Evolutionary conservation across 2,113 vertebrate genomes (phyloP).

Genomic region (Pithys albifrons): DNA sequence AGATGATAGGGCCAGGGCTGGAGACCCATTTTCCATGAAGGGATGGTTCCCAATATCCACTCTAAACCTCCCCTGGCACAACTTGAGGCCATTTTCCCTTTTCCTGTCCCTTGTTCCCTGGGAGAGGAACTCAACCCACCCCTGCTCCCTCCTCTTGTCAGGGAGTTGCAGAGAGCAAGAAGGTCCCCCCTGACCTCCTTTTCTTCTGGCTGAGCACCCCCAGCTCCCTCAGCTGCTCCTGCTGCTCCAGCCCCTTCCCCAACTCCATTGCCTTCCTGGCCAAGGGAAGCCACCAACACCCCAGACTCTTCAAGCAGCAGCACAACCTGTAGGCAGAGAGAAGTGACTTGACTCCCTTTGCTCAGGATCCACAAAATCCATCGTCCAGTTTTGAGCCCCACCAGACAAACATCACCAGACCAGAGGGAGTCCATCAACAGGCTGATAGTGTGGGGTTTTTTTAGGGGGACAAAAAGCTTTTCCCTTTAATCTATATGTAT

Average conservation of each 20-base stretch:
- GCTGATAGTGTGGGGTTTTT: accelerated
- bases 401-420: neutral
- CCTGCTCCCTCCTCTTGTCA: neutral
- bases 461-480: neutral
- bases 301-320: neutral
- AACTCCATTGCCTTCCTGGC: accelerated
- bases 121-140: accelerated
- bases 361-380: neutral
- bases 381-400: neutral
- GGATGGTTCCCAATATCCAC: neutral
- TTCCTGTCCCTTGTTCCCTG: neutral
- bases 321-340: neutral
- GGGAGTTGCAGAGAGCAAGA: neutral
- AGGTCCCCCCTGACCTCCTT: neutral
- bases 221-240: neutral
- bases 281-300: neutral
- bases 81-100: neutral
- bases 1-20: neutral
- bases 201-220: neutral
- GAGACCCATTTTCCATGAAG: neutral
- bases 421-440: neutral
- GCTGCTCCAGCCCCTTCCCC: neutral
- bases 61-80: neutral
- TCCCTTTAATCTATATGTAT: neutral
- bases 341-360: neutral